Evolutionary conservation across 1,140 invertebrate species (phyloP), one percentile per base, ranked within the genome.

Genomic region (Argopecten irradians): DNA sequence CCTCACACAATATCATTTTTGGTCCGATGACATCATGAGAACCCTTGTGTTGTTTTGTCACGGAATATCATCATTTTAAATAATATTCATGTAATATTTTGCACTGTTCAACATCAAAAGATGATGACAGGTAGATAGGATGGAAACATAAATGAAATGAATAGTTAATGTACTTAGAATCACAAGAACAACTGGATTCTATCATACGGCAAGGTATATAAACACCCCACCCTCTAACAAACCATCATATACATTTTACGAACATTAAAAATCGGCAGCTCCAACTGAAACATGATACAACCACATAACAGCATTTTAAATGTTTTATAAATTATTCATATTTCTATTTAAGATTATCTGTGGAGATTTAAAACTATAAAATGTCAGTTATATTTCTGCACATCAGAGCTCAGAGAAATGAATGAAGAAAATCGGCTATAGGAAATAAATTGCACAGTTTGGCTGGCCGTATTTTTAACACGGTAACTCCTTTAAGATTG

Each of bases 11-110:
- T 71, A 71, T 71, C 55, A 71, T 71, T 28, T 71, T 71, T 3
- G n/a, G 55, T 11, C 55, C 22, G 22, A 71, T 71, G 55, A 71
- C 55, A 71, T 71, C 55, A 71, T n/a, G 55, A 71, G 55, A 71
- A n/a, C 1, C 22, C 8, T 28, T 3, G 16, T 71, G 8, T 16
- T 28, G 5, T 28, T 46, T 46, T 46, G 36, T 46, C 43, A 16
- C 2, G 22, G 19, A 16, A 46, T 71, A 16, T 71, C 55, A 71
- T 71, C 55, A 71, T n/a, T 71, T 28, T 2, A 28, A 71, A 71
- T 71, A 5, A 71, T 71, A 71, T 71, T 71, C 55, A 71, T 71
- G 55, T 71, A 71, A 71, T 71, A 71, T 71, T 71, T 71, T 71
- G 55, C n/a, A 71, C 1, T 71, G 55, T 71, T 28, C 36, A 71